Evolutionary conservation across 2,797 vertebrate genomes (phyloP), one percentile per base, ranked within the genome.

Genomic region (Limnodromus scolopaceus): DNA sequence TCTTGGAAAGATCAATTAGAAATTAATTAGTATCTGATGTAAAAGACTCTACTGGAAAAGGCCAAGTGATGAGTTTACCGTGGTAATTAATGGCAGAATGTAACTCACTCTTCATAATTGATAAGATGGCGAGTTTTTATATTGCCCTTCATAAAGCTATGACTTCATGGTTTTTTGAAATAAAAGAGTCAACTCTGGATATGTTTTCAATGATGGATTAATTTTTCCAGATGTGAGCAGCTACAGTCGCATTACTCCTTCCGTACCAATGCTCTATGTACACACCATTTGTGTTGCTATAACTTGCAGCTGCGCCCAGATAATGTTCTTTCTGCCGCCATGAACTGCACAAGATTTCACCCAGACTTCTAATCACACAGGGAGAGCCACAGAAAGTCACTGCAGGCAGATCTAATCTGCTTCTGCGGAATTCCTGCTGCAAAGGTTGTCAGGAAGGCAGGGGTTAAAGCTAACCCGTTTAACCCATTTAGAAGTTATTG

Each of bases 1-100:
- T 90, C 84, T 64, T 82, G 72, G 85, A 60, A 64, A 80, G 64
- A 78, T 79, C 84, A 88, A 23, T 96, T 91, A 92, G 74, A 38
- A 58, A 68, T 78, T 94, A 80, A 94, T 91, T 90, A 81, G 38
- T 36, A n/a, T 23, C 48, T 93, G 53, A 94, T 43, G 22, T 54
- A 54, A 75, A 89, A 64, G 64, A 57, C 14, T 24, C 1, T 68
- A 20, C 4, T 81, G 61, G 88, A 66, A 88, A 88, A 90, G 72
- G 45, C 72, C 79, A 39, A 72, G 46, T 30, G 46, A n/a, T 1
- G 11, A 58, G 22, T 87, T 94, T 43, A 49, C 36, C 3, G 0
- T 5, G 46, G 68, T 43, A 86, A 74, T 65, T 69, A 49, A 8
- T 11, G 48, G 49, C 6, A 51, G 57, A 17, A n/a, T 80, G 57